These are phyloP conservation scores for Rhynchophorus ferrugineus DNA, from an alignment of 1,140 invertebrate genomes.

Conservation along the genomic window DNA sequence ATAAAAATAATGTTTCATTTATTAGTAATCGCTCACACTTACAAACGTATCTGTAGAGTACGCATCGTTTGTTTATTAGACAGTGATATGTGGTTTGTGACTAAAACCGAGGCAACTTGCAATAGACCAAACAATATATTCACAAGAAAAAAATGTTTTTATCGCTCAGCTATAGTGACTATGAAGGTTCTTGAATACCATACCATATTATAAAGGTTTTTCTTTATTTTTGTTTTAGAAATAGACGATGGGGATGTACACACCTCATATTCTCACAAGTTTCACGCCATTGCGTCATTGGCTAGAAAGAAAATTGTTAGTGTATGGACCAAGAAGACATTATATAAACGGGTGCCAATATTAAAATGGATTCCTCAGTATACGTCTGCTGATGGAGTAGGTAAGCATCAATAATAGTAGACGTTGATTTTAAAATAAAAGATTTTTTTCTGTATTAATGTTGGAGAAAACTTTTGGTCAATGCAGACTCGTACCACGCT, in stretches of 20 bases:
- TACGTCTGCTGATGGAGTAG: slow-evolving; percentile 50
- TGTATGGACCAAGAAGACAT: slow-evolving; percentile 54
- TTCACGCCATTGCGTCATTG: slow-evolving; percentile 28
- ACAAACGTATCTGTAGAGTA: no score
- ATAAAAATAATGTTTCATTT: no score
- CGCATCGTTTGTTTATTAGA: no score
- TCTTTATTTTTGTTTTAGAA: slow-evolving; percentile 24
- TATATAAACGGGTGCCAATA: slow-evolving; percentile 64
- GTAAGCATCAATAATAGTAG: slow-evolving; percentile 3
- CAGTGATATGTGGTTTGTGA: no score
- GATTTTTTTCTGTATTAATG: no score
- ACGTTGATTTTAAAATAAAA: background rate
- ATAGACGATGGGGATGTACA: slow-evolving; percentile 26
- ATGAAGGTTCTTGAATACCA: background rate
- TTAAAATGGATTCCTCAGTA: slow-evolving; percentile 67
- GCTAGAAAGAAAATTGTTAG: slow-evolving; percentile 34
- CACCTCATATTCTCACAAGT: slow-evolving; percentile 12
- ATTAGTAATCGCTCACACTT: no score
- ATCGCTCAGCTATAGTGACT: background rate
- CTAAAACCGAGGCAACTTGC: no score
- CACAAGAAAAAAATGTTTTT: slow-evolving; percentile 7
- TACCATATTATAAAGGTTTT: slow-evolving; percentile 42
- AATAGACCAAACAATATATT: no score
- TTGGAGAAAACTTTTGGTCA: no score
- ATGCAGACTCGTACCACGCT: no score